A percentile compares a stretch with the other conserved stretches of the same genome.
Evolutionary conservation across 2,888 invertebrate species (phyloP).

Genomic region (Meloe dianella): DNA sequence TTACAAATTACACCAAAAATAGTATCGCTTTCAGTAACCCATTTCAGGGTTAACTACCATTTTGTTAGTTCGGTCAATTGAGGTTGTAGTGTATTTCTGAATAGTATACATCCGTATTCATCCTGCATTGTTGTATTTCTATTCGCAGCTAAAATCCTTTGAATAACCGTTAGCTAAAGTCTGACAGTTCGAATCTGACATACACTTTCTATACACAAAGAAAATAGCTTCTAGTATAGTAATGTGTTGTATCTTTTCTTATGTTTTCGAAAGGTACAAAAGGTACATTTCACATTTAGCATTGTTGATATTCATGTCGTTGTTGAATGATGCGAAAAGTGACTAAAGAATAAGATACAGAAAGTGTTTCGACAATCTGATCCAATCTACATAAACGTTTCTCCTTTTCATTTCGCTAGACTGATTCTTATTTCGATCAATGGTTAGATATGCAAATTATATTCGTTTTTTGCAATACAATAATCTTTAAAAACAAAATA

Average conservation of each 20-base stretch:
- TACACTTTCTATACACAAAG: neutral
- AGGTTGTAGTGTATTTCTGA: neutral
- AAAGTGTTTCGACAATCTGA: conserved; percentile 8
- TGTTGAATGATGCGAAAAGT: conserved; percentile 6
- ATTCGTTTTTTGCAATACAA: neutral
- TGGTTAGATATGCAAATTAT: neutral
- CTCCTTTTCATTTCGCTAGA: neutral
- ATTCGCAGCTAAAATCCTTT: neutral
- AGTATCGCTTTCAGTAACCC: no score
- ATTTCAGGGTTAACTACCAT: no score
- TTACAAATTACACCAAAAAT: no score
- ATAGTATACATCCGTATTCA: neutral
- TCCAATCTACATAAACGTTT: conserved; percentile 12
- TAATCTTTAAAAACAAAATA: no score
- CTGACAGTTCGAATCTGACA: neutral
- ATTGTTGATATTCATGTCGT: conserved; percentile 9
- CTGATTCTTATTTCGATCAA: conserved; percentile 3
- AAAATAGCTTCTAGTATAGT: neutral
- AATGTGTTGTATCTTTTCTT: neutral
- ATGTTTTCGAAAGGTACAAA: conserved; percentile 1
- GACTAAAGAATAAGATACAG: conserved; percentile 6
- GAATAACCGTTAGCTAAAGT: neutral
- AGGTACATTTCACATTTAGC: conserved; percentile 4
- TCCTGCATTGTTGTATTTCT: neutral
- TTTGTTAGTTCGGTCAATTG: no score